Evolutionary conservation across 2,113 vertebrate genomes (phyloP), one percentile per base, ranked within the genome.

Genomic region (Calyptommatus sinebrachiatus): DNA sequence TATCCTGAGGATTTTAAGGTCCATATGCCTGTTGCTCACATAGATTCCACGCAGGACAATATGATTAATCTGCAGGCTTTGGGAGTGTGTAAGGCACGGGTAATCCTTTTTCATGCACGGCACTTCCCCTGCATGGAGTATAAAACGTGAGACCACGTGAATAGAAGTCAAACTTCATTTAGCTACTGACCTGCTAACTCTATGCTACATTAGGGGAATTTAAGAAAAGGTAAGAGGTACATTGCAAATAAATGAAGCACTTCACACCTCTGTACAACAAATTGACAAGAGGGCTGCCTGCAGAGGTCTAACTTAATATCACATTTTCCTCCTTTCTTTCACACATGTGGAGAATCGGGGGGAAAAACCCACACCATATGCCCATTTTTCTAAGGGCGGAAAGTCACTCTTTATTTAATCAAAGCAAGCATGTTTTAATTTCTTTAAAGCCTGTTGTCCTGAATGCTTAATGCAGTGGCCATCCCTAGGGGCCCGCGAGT

Each of bases 331-430:
- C 70, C 71, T 2, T 83, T 22, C 29, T 24, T 79, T 76, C 35
- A 74, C 65, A 75, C 24, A 63, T 68, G 28, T 22, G 66, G 22
- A 11, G 29, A 73, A 77, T 26, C 29, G 69, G 35, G 46, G 66
- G 35, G 35, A 5, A 41, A 41, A 41, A 41, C 35, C 35, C 35
- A 79, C 61, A 62, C n/a, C 71, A 61, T 46, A 68, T 53, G 28
- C 8, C 76, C 24, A 28, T 78, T 83, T 70, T 24, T 12, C 57
- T n/a, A 75, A 63, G 45, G 71, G 57, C 65, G 75, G 66, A 63
- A 83, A 79, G 57, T 60, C 66, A 71, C 65, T 75, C 79, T 73
- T 78, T 77, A 53, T 75, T 75, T 79, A 83, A 79, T 79, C 71
- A 75, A 70, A 83, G 45, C 41, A 20, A 82, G 73, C 29, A 29